phyloP scores from a whole-genome alignment of 2,888 invertebrate genomes.

The Cheilosia scutellata region DNA sequence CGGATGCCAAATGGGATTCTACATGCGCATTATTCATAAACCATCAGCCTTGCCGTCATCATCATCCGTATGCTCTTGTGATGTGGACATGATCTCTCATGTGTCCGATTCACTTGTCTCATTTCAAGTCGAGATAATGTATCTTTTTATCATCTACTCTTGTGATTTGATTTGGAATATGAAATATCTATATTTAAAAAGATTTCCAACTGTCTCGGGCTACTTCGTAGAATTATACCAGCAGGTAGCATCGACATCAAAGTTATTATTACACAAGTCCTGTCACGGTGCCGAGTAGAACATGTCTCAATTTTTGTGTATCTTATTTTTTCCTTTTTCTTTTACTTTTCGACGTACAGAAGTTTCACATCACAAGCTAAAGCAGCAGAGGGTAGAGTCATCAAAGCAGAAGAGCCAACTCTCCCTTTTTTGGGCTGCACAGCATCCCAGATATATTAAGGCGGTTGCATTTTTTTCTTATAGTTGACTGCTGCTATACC shows the following conservation, averaged over 20 bases:
- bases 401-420: conserved; percentile 39
- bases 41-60: conserved; percentile 67
- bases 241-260: conserved; percentile 72
- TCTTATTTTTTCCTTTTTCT: conserved; percentile 15
- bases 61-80: conserved; percentile 56
- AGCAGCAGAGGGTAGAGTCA: conserved; percentile 39
- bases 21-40: conserved; percentile 74
- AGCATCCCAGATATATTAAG: conserved; percentile 35
- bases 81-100: conserved; percentile 69
- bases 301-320: conserved; percentile 75
- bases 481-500: conserved; percentile 13
- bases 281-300: conserved; percentile 74
- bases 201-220: conserved; percentile 16
- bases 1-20: conserved; percentile 36
- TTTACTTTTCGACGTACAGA: background rate
- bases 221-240: conserved; percentile 51
- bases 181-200: conserved; percentile 73
- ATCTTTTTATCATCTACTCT: conserved; percentile 72
- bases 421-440: conserved; percentile 72
- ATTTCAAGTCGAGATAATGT: conserved; percentile 73
- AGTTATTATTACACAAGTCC: conserved; percentile 75
- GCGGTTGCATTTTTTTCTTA: conserved; percentile 51
- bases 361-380: conserved; percentile 47
- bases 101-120: conserved; percentile 76
- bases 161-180: conserved; percentile 68